Percentiles rank a stretch among this genome's conserved stretches.
Evolutionary conservation across 2,113 vertebrate genomes (phyloP).

Genomic region (Nibea albiflora): DNA sequence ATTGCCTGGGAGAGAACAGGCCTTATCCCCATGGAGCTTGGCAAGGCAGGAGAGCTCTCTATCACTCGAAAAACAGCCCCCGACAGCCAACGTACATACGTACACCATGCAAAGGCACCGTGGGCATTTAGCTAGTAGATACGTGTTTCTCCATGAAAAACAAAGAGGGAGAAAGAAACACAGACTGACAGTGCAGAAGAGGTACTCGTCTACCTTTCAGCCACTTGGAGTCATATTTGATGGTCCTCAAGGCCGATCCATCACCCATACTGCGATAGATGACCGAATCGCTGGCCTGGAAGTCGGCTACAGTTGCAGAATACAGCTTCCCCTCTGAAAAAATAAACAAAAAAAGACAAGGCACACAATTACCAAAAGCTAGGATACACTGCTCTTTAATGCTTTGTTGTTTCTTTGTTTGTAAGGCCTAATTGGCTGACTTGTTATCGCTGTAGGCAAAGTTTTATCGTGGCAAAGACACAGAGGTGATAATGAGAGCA

Average conservation of each 20-base stretch:
- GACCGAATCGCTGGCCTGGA: slow-evolving; percentile 98
- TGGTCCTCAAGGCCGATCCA: slow-evolving; percentile 96
- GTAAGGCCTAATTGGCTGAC: slow-evolving; percentile 67
- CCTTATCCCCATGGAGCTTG: slow-evolving; percentile 68
- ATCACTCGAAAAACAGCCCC: slow-evolving; percentile 47
- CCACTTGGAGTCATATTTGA: slow-evolving; percentile 99
- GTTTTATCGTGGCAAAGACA: slow-evolving; percentile 66
- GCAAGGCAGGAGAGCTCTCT: slow-evolving; percentile 53
- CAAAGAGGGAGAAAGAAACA: not conserved
- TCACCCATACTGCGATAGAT: slow-evolving; percentile 99
- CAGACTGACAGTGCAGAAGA: slow-evolving; percentile 19
- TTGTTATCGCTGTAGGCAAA: slow-evolving; percentile 64
- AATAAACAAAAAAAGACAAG: slow-evolving; percentile 2
- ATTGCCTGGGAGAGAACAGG: slow-evolving; percentile 79
- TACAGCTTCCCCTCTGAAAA: slow-evolving; percentile 95
- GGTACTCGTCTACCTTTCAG: slow-evolving; percentile 91
- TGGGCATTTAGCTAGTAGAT: slow-evolving; percentile 36
- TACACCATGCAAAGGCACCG: slow-evolving; percentile 31
- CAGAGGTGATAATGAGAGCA: slow-evolving; percentile 73
- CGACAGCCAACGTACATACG: slow-evolving; percentile 51
- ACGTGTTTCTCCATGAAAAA: slow-evolving; percentile 23
- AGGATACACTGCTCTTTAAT: slow-evolving; percentile 8
- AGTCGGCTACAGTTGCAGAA: slow-evolving; percentile 98
- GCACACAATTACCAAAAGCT: slow-evolving; percentile 30
- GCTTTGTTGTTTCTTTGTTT: slow-evolving; percentile 49